phyloP scores from a whole-genome alignment of 2,113 vertebrate species.

The Perca flavescens region DNA sequence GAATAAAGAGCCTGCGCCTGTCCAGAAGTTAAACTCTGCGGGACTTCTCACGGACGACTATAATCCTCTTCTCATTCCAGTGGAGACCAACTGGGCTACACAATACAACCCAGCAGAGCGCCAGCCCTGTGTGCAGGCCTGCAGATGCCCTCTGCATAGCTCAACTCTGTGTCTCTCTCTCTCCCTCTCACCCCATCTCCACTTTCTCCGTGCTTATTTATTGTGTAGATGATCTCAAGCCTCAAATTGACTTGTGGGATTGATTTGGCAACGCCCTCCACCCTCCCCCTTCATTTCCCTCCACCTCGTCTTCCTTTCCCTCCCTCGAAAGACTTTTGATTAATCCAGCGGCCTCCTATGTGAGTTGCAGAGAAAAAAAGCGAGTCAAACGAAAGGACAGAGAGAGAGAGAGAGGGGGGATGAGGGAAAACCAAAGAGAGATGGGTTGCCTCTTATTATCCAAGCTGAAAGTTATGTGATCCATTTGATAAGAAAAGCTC shows the following conservation, averaged over 20 bases:
- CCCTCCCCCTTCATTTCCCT: constrained; percentile 48
- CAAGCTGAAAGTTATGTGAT: constrained; percentile 46
- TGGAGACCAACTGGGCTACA: constrained; percentile 44
- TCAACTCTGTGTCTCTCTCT: constrained; percentile 35
- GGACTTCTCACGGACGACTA: constrained; percentile 42
- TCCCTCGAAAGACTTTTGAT: constrained; percentile 72
- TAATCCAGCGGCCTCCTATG: constrained; percentile 64
- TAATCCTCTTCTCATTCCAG: constrained; percentile 60
- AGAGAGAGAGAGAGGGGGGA: not conserved
- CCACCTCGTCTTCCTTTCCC: constrained; percentile 11
- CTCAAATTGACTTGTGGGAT: constrained; percentile 76
- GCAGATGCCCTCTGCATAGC: constrained; percentile 64
- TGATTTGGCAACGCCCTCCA: constrained; percentile 70
- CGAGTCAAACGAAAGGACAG: constrained; percentile 31
- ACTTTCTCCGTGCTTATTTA: constrained; percentile 73
- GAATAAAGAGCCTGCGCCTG: constrained; percentile 7
- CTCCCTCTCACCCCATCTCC: constrained; percentile 27
- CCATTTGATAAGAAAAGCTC: constrained; percentile 44
- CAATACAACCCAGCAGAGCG: constrained; percentile 54
- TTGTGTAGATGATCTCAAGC: constrained; percentile 66
- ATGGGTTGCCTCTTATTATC: constrained; percentile 22
- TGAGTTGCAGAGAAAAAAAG: constrained; percentile 16
- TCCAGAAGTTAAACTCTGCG: constrained; percentile 47
- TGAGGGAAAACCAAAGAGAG: not conserved
- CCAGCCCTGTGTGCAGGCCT: constrained; percentile 32